Evolutionary conservation across 2,113 vertebrate species (phyloP), one percentile per base, ranked within the genome.

Genomic region (Sorex fumeus): DNA sequence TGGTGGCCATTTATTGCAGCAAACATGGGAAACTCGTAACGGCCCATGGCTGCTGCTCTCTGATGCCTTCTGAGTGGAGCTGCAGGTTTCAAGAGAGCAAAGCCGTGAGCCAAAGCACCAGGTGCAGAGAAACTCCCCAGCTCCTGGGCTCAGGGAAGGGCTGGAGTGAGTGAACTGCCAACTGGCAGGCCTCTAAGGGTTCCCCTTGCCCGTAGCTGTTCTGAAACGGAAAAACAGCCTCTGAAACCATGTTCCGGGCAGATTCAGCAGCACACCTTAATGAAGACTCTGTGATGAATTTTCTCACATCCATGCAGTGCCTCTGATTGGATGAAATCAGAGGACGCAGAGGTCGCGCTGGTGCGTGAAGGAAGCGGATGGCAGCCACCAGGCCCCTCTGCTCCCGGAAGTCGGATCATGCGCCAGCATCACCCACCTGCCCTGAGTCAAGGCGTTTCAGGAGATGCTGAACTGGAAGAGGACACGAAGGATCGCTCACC

Each of bases 151-250:
- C 19, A 21, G 72, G 30, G 34, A 95, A 83, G 23, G 86, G 76
- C 86, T 60, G 25, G 92, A 96, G 34, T 67, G 15, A 25, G 13
- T 30, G 45, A 95, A 94, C 85, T 69, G 50, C 74, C 81, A 45
- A 8, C 70, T 19, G 12, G 3, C 10, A 5, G 5, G 43, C 86
- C 84, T 66, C 92, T 87, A 93, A 81, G 82, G 79, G 43, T 62
- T 91, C 85, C 79, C 84, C 76, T 21, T 32, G 8, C 30, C 87
- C 87, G 85, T 50, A 3, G 8, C 86, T 30, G 21, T 70, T 88
- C 91, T 78, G 90, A 83, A 91, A 69, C 78, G 78, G 18, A 19
- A 88, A 93, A 96, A 91, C 30, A 91, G 70, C 32, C 90, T 64
- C 91, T 75, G 66, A 94, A 89, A 88, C 50, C 0, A 2, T 60